Conservation (phyloP, 2,888 invertebrate species). For the Platypus cylindrus region DNA sequence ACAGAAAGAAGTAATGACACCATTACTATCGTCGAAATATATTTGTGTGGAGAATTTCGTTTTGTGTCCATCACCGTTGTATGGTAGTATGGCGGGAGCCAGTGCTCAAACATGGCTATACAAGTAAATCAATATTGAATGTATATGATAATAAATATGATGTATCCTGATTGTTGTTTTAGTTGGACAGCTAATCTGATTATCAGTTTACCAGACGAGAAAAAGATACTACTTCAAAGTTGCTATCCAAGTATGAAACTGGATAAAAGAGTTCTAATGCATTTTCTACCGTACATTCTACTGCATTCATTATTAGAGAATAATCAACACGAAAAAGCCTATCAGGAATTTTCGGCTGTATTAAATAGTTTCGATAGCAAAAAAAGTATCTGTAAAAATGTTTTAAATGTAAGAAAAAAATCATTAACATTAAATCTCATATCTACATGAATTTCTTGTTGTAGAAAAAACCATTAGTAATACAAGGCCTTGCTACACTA, state of each 20-base stretch:
- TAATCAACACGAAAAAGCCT: slow-evolving; percentile 35
- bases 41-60: slow-evolving; percentile 21
- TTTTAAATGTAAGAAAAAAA: slow-evolving; percentile 20
- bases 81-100: slow-evolving; percentile 53
- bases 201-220: slow-evolving; percentile 45
- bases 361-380: slow-evolving; percentile 28
- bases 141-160: slow-evolving; percentile 2
- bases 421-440: neutral
- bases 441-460: slow-evolving; percentile 4
- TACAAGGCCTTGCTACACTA: slow-evolving; percentile 17
- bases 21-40: slow-evolving; percentile 59
- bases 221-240: slow-evolving; percentile 48
- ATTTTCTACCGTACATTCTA: slow-evolving; percentile 64
- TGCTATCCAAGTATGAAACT: slow-evolving; percentile 65
- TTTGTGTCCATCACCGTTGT: slow-evolving; percentile 38
- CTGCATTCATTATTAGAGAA: slow-evolving; percentile 47
- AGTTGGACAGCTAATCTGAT: slow-evolving; percentile 64
- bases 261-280: slow-evolving; percentile 56
- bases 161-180: slow-evolving; percentile 11
- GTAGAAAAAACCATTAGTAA: slow-evolving; percentile 20
- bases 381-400: slow-evolving; percentile 17
- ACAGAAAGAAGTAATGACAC: slow-evolving; percentile 65
- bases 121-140: slow-evolving; percentile 36
- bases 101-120: slow-evolving; percentile 65
- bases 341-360: slow-evolving; percentile 45